These are phyloP conservation scores for Prionailurus bengalensis DNA, from an alignment of 2,113 vertebrate genomes.

Conservation along the genomic window DNA sequence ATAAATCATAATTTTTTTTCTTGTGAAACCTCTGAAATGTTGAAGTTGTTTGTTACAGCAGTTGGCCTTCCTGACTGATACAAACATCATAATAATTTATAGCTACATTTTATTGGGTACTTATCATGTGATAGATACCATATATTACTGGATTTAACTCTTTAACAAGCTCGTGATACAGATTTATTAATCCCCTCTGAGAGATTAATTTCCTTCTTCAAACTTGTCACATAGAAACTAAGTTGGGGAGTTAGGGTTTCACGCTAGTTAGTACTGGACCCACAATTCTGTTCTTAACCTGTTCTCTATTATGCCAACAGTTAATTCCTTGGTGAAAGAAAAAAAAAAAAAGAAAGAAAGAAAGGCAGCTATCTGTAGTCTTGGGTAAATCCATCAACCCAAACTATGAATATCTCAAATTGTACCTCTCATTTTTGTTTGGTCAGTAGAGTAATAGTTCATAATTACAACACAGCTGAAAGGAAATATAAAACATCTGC, in stretches of 20 bases:
- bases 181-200: neutral
- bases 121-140: neutral
- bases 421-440: neutral
- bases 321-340: neutral
- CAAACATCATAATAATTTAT: neutral
- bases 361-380: neutral
- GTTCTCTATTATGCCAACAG: neutral
- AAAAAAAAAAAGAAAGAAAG: neutral
- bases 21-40: neutral
- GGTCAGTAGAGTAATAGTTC: neutral
- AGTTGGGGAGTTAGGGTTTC: neutral
- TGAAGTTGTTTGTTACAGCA: neutral
- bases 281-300: neutral
- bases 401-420: neutral
- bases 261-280: neutral
- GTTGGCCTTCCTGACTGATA: neutral
- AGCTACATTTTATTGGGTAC: neutral
- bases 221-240: neutral
- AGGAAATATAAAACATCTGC: neutral
- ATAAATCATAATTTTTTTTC: neutral
- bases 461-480: neutral
- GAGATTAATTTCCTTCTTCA: neutral
- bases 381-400: neutral
- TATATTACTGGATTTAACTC: neutral
- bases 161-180: neutral